These are phyloP conservation scores for Scatophagus argus DNA, from an alignment of 2,113 vertebrate species.

Conservation along the genomic window DNA sequence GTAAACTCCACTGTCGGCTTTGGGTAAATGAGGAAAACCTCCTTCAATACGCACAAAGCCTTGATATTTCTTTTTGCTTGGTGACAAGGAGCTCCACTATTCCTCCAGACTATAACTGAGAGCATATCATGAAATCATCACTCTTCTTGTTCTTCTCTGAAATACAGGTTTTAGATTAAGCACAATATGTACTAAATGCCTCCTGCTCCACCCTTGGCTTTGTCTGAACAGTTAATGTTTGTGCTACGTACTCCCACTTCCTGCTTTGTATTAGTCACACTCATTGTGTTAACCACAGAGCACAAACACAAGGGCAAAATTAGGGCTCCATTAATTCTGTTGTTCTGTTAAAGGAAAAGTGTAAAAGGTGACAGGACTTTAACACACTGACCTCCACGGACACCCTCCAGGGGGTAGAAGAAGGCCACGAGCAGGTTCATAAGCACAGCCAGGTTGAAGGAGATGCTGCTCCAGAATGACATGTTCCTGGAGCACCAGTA, in stretches of 20 bases:
- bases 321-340: not conserved
- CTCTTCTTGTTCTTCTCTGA: not conserved
- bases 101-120: not conserved
- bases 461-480: slow-evolving; percentile 99
- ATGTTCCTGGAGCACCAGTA: slow-evolving; percentile 99
- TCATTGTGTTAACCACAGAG: slow-evolving; percentile 22
- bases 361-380: not conserved
- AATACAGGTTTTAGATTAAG: slow-evolving; percentile 12
- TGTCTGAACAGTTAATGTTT: slow-evolving; percentile 5
- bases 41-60: not conserved
- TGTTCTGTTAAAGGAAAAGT: not conserved
- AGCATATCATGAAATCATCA: not conserved
- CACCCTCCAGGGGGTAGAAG: slow-evolving; percentile 96
- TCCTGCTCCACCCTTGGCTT: slow-evolving; percentile 22
- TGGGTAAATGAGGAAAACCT: not conserved
- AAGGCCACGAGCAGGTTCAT: slow-evolving; percentile 98
- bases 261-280: slow-evolving; percentile 42
- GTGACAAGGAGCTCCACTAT: not conserved
- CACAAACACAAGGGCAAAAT: not conserved
- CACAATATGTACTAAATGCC: not conserved
- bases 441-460: slow-evolving; percentile 98
- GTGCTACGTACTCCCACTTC: slow-evolving; percentile 45
- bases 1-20: not conserved
- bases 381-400: slow-evolving; percentile 89
- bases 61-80: not conserved